Percentiles rank a stretch among this genome's conserved stretches.
Conservation (phyloP, 2,888 invertebrate genomes). For the Harpagoxenus sublaevis region DNA sequence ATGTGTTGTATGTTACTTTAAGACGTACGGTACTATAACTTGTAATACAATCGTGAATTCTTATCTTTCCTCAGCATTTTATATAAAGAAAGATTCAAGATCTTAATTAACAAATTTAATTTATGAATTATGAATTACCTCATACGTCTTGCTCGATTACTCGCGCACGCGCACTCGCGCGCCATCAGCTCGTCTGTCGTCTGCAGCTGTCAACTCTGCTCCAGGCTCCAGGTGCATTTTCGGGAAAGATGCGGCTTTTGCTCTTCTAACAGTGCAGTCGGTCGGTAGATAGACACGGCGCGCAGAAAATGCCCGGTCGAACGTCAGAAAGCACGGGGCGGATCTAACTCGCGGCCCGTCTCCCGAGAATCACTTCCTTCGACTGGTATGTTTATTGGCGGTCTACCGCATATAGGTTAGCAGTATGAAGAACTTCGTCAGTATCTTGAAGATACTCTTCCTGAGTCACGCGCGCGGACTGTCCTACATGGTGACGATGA, state of each 20-base stretch:
- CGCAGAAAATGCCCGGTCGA: not conserved
- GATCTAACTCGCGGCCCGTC: not conserved
- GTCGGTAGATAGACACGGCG: not conserved
- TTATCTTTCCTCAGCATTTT: too few species aligned
- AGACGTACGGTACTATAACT: too few species aligned
- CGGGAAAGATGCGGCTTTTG: too few species aligned
- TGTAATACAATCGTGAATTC: too few species aligned
- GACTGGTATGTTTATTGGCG: constrained; percentile 49
- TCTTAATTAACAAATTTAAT: not conserved
- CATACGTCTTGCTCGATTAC: too few species aligned
- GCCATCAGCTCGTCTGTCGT: not conserved
- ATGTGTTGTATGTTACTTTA: too few species aligned
- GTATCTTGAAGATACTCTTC: constrained; percentile 67
- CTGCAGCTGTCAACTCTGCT: constrained; percentile 4
- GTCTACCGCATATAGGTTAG: constrained; percentile 61
- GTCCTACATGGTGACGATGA: constrained; percentile 74
- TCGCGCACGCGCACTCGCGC: not conserved
- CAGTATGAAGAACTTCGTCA: constrained; percentile 67
- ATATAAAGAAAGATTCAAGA: not conserved
- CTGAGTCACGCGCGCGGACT: constrained; percentile 78
- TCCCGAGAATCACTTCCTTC: not conserved
- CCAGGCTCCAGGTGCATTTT: not conserved
- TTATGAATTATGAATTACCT: not conserved
- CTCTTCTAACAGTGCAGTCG: not conserved
- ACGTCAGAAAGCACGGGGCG: not conserved